Conservation (phyloP, 1,140 invertebrate genomes). For the Lordiphosa mommai region DNA sequence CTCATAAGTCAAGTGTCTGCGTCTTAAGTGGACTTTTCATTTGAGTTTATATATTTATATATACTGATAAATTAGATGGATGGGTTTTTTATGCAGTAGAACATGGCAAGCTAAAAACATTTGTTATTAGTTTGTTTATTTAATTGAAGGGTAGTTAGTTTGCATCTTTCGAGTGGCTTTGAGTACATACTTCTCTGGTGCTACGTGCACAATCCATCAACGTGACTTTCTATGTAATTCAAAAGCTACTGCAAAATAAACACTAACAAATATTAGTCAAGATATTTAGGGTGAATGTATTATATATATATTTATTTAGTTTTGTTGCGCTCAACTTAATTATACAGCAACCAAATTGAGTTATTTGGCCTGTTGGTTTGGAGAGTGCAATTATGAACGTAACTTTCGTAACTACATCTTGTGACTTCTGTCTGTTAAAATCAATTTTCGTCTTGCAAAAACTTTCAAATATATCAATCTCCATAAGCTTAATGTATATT, state of each 20-base stretch:
- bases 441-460: too few species aligned
- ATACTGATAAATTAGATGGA: conserved; percentile 61
- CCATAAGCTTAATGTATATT: conserved; percentile 33
- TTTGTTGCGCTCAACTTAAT: neutral
- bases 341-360: too few species aligned
- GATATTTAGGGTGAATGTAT: neutral
- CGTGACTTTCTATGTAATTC: conserved; percentile 57
- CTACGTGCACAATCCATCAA: conserved; percentile 52
- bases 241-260: neutral
- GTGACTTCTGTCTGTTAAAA: too few species aligned
- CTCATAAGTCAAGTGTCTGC: conserved; percentile 53
- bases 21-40: conserved; percentile 53
- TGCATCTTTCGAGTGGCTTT: too few species aligned
- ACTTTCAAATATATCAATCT: conserved; percentile 36
- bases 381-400: too few species aligned
- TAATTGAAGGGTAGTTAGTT: conserved; percentile 1
- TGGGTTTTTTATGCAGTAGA: conserved; percentile 15
- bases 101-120: conserved; percentile 1
- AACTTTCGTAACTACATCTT: too few species aligned
- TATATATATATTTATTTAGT: conserved; percentile 7
- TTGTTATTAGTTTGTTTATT: conserved; percentile 18
- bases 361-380: too few species aligned
- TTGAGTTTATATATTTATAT: conserved; percentile 57
- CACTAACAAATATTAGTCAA: too few species aligned
- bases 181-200: neutral